phyloP scores from a whole-genome alignment of 2,888 invertebrate genomes.

The Drosophila kanekoi region DNA sequence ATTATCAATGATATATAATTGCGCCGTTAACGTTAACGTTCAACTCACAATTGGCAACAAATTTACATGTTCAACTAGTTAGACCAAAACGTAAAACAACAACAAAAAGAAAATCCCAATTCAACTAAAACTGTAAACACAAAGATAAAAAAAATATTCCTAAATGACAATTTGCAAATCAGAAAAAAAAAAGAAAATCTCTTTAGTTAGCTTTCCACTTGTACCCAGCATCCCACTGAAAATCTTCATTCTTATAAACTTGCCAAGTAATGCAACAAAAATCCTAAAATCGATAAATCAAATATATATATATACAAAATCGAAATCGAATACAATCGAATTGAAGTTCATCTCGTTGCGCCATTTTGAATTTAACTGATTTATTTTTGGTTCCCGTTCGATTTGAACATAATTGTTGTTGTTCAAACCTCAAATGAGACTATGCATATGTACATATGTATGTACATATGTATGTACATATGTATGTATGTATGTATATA shows the following conservation, averaged over 20 bases:
- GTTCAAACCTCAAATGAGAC: conserved; percentile 36
- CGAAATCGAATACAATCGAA: conserved; percentile 17
- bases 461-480: conserved; percentile 8
- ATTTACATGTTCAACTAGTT: conserved; percentile 41
- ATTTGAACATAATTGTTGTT: conserved; percentile 71
- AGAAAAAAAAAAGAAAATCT: conserved; percentile 19
- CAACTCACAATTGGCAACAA: conserved; percentile 63
- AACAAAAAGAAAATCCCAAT: conserved; percentile 32
- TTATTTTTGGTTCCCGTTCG: conserved; percentile 68
- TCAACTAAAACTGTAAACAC: conserved; percentile 35
- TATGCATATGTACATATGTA: conserved; percentile 49
- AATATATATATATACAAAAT: conserved; percentile 12
- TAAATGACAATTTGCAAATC: conserved; percentile 56
- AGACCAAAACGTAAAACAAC: conserved; percentile 18
- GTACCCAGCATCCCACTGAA: conserved; percentile 23
- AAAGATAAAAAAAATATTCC: conserved; percentile 26
- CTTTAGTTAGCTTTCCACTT: conserved; percentile 59
- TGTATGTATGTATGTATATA: conserved; percentile 9
- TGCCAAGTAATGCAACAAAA: conserved; percentile 12
- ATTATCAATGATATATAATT: conserved; percentile 50
- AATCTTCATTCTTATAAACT: conserved; percentile 6
- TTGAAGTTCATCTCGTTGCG: conserved; percentile 24
- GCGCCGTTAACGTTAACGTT: conserved; percentile 71
- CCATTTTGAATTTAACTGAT: conserved; percentile 25
- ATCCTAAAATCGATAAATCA: conserved; percentile 15